A percentile compares a stretch with the other conserved stretches of the same genome.
phyloP scores from a whole-genome alignment of 2,113 vertebrate species.

The Odontesthes bonariensis region DNA sequence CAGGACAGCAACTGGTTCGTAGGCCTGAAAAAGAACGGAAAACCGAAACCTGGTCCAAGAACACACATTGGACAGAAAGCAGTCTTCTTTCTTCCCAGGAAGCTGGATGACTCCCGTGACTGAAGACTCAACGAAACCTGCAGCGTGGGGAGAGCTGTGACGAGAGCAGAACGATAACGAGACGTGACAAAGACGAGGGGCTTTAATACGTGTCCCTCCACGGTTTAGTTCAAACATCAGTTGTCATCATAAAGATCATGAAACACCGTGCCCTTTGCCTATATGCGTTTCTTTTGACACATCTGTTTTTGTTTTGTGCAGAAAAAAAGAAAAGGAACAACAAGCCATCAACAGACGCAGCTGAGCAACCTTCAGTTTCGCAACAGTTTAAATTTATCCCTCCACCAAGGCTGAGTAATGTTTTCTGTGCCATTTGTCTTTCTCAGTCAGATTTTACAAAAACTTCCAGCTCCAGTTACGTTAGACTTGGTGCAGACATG shows the following conservation, averaged over 20 bases:
- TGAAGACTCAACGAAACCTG: constrained; percentile 18
- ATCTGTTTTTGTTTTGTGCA: background rate
- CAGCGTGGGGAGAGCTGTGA: background rate
- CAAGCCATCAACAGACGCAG: background rate
- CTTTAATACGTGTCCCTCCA: no score
- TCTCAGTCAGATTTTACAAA: background rate
- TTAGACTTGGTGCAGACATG: no score
- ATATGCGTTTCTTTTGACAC: no score
- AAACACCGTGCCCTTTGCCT: background rate
- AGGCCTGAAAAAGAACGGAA: constrained; percentile 93
- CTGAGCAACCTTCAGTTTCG: background rate
- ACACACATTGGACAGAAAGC: constrained; percentile 95
- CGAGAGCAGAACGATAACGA: background rate
- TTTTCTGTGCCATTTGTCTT: background rate
- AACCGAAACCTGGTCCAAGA: constrained; percentile 87
- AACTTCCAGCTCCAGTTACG: background rate
- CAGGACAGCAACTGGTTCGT: constrained; percentile 91
- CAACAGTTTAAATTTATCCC: background rate
- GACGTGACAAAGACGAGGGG: background rate
- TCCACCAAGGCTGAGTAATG: background rate
- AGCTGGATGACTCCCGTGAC: constrained; percentile 66
- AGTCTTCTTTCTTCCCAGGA: constrained; percentile 91
- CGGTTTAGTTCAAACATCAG: no score
- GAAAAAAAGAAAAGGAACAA: background rate
- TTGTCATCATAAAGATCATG: background rate